These are phyloP conservation scores for Epizoanthus rinbou DNA, from an alignment of 92 coral and sea anemone species.

Conservation along the genomic window DNA sequence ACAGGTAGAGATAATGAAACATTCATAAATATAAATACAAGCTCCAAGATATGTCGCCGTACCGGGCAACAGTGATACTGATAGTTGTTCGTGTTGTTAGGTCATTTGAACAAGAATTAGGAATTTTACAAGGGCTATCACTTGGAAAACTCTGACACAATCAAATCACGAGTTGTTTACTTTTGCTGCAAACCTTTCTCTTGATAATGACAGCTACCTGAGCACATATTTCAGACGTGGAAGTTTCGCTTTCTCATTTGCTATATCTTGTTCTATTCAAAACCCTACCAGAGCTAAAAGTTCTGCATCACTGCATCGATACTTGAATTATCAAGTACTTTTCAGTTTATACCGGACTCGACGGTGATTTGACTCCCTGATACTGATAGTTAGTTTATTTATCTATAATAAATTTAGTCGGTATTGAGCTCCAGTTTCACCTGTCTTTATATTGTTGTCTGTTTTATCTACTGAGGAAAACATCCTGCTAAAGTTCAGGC, in stretches of 20 bases:
- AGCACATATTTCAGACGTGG: background rate
- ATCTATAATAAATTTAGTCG: conserved; percentile 12
- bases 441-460: background rate
- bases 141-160: conserved; percentile 5
- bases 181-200: background rate
- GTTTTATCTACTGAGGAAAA: background rate
- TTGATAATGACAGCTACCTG: background rate
- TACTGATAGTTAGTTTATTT: background rate
- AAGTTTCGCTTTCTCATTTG: background rate
- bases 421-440: conserved; percentile 1
- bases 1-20: background rate
- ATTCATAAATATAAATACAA: background rate
- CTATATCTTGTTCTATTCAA: background rate
- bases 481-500: background rate
- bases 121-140: background rate
- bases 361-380: background rate
- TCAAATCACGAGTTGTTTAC: conserved; percentile 6
- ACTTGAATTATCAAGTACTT: conserved; percentile 2
- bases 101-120: background rate
- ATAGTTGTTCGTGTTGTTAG: background rate
- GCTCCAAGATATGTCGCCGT: background rate
- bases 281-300: background rate
- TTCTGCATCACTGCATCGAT: conserved; percentile 10
- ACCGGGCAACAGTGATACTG: background rate
- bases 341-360: background rate